phyloP scores from a whole-genome alignment of 2,888 invertebrate species.

The Aphrophora alni region DNA sequence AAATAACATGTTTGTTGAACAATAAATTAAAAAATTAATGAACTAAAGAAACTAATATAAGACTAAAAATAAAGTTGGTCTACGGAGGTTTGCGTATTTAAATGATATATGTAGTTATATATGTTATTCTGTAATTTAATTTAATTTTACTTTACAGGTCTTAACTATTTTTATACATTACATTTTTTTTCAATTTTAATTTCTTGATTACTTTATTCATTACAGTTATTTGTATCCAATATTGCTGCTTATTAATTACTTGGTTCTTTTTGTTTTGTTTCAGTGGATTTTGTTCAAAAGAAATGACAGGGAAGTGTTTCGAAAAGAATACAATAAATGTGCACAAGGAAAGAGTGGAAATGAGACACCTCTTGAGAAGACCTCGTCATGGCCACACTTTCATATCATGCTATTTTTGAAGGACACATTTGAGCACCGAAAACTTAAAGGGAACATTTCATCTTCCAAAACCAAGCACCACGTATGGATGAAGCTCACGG shows the following conservation, averaged over 20 bases:
- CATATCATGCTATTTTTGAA: slow-evolving; percentile 15
- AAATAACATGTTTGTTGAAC: no score
- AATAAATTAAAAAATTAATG: no score
- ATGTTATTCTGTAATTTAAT: no score
- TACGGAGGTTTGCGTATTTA: no score
- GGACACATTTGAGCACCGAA: slow-evolving; percentile 17
- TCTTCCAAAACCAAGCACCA: neutral
- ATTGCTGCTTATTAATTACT: neutral
- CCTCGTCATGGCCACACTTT: slow-evolving; percentile 16
- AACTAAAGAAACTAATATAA: no score
- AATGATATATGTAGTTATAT: no score
- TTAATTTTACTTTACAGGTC: no score
- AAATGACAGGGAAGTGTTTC: slow-evolving; percentile 31
- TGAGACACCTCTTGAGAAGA: neutral
- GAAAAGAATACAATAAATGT: slow-evolving; percentile 28
- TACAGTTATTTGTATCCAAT: slow-evolving; percentile 9
- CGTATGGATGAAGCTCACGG: neutral
- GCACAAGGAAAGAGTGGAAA: slow-evolving; percentile 16
- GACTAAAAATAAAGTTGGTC: no score
- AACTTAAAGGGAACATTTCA: slow-evolving; percentile 24
- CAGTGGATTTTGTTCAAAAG: slow-evolving; percentile 25
- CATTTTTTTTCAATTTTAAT: neutral
- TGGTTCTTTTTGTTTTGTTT: slow-evolving; percentile 7
- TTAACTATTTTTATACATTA: no score
- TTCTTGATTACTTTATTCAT: neutral